phyloP scores from a whole-genome alignment of 2,888 invertebrate species.

The Pimpla rufipes region DNA sequence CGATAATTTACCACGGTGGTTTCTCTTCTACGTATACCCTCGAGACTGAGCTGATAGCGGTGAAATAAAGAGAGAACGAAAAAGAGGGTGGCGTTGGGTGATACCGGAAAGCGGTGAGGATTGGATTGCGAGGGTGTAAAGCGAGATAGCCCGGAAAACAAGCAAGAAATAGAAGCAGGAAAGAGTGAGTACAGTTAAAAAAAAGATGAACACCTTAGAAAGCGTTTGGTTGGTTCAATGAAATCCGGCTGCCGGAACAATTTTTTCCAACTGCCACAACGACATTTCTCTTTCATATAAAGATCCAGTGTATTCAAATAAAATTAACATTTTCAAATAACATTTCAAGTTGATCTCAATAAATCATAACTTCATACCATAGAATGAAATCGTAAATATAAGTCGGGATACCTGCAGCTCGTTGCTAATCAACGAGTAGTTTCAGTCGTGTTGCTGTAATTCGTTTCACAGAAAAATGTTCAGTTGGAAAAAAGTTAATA shows the following conservation, averaged over 20 bases:
- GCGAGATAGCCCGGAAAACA: conserved; percentile 25
- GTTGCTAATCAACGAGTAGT: too few relatives aligned
- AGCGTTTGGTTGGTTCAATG: background rate
- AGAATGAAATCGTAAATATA: too few relatives aligned
- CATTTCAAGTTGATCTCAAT: too few relatives aligned
- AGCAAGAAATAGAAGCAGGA: conserved; percentile 15
- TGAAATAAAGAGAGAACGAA: conserved; percentile 39
- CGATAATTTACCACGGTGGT: conserved; percentile 33
- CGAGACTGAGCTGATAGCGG: conserved; percentile 29
- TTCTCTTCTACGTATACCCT: conserved; percentile 2
- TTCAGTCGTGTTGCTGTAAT: too few relatives aligned
- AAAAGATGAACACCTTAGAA: background rate
- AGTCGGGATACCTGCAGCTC: too few relatives aligned
- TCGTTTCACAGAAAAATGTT: too few relatives aligned
- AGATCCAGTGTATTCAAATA: too few relatives aligned
- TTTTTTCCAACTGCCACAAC: too few relatives aligned
- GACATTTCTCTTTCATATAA: too few relatives aligned
- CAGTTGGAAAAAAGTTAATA: too few relatives aligned
- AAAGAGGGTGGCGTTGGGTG: conserved; percentile 21
- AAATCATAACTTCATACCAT: too few relatives aligned
- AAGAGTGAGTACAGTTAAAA: conserved; percentile 18
- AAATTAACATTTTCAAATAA: too few relatives aligned
- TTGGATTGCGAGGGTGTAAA: conserved; percentile 22
- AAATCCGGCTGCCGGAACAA: background rate
- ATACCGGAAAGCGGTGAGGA: conserved; percentile 20